Evolutionary conservation across 1,140 invertebrate species (phyloP), one percentile per base, ranked within the genome.

Genomic region (Drosophila sechellia): DNA sequence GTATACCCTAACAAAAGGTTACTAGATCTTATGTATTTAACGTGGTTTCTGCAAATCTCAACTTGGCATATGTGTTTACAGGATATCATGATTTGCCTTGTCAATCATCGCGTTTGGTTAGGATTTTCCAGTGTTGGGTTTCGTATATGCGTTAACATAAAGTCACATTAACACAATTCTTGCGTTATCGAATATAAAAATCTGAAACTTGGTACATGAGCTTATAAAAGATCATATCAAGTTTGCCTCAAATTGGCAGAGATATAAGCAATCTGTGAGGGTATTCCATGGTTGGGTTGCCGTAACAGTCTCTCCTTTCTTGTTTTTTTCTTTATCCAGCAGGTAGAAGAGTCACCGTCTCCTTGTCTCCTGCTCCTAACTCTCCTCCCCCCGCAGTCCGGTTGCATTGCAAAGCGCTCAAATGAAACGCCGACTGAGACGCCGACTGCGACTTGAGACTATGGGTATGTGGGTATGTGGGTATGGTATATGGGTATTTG

Each of bases 341-440:
- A 64, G 60, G 61, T 64, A 61, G 56, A 46, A 64, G 40, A 63
- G 31, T 27, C 37, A 11, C 22, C 5, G 55, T 64, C 35, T 66
- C 61, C 56, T 43, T 63, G 43, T 22, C 55, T 63, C 54, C 37
- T 56, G 11, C 56, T 37, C 25, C n/a, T 15, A 37, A 11, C 57
- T 31, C 59, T 55, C 59, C 17, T 42, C 53, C 37, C 53, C 54
- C 17, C 37, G 20, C n/a, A 13, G 13, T 6, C 34, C 27, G 27
- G 55, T 35, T 65, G 64, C 59, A 68, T 34, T 50, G 43, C 64
- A 50, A 64, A 35, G 64, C 58, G 58, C 45, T 65, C 42, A 15
- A 49, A 61, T 40, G 50, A 54, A 48, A 66, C 57, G 43, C 10
- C 42, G 39, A 40, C 54, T 22, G 20, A 50, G 58, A 42, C 54